Conservation (phyloP, 2,888 invertebrate species). For the Sarcophaga variegata region DNA sequence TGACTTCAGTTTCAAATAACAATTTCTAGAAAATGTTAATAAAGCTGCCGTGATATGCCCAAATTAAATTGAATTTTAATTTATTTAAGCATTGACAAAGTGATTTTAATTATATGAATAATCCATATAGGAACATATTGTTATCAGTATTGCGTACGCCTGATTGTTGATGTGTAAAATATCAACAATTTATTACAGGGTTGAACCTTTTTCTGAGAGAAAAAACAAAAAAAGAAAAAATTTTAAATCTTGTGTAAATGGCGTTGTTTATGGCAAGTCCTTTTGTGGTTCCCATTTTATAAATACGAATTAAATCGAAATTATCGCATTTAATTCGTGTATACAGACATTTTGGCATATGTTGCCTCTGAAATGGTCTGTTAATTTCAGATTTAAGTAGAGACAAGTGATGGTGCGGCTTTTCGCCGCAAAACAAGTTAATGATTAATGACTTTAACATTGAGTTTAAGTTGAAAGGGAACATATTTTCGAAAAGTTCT, state of each 20-base stretch:
- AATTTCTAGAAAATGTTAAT: too few species aligned
- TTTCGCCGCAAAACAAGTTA: background rate
- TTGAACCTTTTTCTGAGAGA: background rate
- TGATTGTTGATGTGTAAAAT: background rate
- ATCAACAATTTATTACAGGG: background rate
- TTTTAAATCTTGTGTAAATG: background rate
- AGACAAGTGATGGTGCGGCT: background rate
- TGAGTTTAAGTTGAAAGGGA: background rate
- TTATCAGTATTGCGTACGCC: too few species aligned
- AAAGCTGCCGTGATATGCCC: too few species aligned
- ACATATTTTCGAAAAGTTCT: background rate
- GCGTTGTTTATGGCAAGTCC: background rate
- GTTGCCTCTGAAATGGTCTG: conserved; percentile 1
- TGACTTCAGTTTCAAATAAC: too few species aligned
- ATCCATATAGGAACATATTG: too few species aligned
- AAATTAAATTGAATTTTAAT: too few species aligned
- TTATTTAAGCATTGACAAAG: too few species aligned
- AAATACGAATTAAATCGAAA: background rate
- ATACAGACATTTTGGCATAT: background rate
- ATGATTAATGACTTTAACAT: background rate
- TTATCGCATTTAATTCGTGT: background rate
- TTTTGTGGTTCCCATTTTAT: background rate
- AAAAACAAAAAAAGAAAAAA: background rate
- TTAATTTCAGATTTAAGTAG: background rate
- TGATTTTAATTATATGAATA: too few species aligned